A percentile compares a stretch with the other conserved stretches of the same genome.
Evolutionary conservation across 30 jellyfish, hydroid and myxozoan genomes (phyloP).

Genomic region (Aurelia sp.): DNA sequence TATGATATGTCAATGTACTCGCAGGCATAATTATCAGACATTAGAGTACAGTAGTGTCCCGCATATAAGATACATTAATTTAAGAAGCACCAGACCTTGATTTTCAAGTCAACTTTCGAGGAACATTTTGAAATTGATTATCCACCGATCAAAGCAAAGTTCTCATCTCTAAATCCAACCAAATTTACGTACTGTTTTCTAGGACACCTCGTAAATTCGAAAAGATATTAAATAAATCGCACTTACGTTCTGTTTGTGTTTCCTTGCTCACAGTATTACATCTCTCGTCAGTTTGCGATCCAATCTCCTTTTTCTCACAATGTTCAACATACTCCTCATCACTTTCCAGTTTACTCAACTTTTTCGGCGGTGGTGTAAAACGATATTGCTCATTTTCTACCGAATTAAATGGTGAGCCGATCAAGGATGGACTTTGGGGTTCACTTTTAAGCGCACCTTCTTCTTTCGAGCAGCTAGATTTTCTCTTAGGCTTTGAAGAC

Average conservation of each 20-base stretch:
- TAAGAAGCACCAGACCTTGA: too few relatives aligned
- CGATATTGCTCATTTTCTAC: not conserved
- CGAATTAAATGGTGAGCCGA: conserved; percentile 12
- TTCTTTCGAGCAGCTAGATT: conserved; percentile 42
- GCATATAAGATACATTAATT: too few relatives aligned
- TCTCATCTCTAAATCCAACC: too few relatives aligned
- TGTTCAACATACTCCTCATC: not conserved
- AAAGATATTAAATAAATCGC: not conserved
- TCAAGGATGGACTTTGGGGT: conserved; percentile 35
- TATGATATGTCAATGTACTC: too few relatives aligned
- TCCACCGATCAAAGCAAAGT: too few relatives aligned
- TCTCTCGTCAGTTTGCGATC: not conserved
- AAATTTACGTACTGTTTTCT: too few relatives aligned
- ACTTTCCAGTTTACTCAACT: conserved; percentile 14
- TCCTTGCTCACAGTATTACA: conserved; percentile 10
- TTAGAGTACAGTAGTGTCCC: too few relatives aligned
- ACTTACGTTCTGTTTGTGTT: conserved; percentile 55
- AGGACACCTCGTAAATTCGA: too few relatives aligned
- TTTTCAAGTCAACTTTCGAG: too few relatives aligned
- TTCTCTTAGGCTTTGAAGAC: conserved; percentile 29
- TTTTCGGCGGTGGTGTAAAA: conserved; percentile 40
- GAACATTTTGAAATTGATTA: too few relatives aligned
- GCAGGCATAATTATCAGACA: too few relatives aligned
- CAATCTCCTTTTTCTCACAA: not conserved
- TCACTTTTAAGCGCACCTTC: conserved; percentile 32